These are phyloP conservation scores for Melipona quadrifasciata DNA, from an alignment of 1,140 invertebrate species.

Conservation along the genomic window DNA sequence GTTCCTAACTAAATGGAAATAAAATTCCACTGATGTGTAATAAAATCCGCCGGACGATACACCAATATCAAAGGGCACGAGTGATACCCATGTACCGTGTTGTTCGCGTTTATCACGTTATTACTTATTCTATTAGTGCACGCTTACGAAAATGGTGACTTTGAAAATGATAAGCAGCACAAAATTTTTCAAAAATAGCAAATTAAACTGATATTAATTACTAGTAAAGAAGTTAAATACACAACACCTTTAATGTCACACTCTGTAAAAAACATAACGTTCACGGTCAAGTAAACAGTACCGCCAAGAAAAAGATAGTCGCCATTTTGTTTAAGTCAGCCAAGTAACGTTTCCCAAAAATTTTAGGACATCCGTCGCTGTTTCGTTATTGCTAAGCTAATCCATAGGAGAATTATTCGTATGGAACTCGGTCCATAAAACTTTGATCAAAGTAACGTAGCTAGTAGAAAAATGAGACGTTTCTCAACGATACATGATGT, in stretches of 20 bases:
- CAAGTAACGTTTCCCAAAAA: constrained; percentile 40
- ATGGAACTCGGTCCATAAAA: constrained; percentile 21
- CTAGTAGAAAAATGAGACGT: constrained; percentile 46
- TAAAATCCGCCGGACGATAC: background rate
- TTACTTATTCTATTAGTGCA: constrained; percentile 9
- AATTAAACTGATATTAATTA: background rate
- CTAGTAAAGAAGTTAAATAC: constrained; percentile 17
- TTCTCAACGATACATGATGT: constrained; percentile 66
- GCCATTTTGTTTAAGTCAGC: constrained; percentile 75
- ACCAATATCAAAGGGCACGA: background rate
- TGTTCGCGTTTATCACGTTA: constrained; percentile 12
- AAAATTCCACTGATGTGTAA: background rate
- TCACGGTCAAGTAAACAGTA: constrained; percentile 70
- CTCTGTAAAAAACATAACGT: constrained; percentile 44
- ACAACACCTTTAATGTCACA: constrained; percentile 24
- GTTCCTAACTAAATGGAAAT: background rate
- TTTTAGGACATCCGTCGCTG: constrained; percentile 45
- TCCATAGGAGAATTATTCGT: background rate
- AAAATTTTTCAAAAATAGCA: background rate
- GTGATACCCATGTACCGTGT: background rate
- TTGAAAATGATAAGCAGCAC: background rate
- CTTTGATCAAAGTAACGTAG: constrained; percentile 48
- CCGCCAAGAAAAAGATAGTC: constrained; percentile 51
- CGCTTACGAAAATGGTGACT: background rate
- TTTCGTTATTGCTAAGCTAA: constrained; percentile 28